Evolutionary conservation across 2,888 invertebrate species (phyloP), one percentile per base, ranked within the genome.

Genomic region (Phaonia tiefii): DNA sequence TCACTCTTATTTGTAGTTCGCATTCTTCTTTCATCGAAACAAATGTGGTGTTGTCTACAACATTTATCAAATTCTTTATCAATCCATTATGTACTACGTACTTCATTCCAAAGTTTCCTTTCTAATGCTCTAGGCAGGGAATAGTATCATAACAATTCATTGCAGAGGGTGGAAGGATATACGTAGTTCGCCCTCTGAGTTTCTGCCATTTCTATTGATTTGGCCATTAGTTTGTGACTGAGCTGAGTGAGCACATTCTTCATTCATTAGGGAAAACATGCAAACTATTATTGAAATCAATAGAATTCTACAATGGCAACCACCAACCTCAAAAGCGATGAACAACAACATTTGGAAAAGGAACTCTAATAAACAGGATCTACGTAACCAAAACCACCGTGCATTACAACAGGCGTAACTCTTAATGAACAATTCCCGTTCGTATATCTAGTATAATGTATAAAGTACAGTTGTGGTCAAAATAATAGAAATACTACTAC

Each of bases 41-140:
- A 22, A 8, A 42, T 46, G n/a, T 39, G 46, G 2, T 8, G 3
- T 37, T 60, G 20, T 60, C 15, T 44, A 25, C 17, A 5, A 46
- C 46, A 46, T 46, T 46, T 46, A n/a, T n/a, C 46, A 46, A 15
- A 15, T 15, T n/a, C 46, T 2, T 11, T 44, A 2, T n/a, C 2
- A 2, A 13, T 10, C 46, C 46, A 46, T 46, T 26, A 15, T 46
- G 46, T 49, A 58, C 15, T 54, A 63, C 63, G 51, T 5, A 31
- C 31, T 31, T 31, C 3, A 11, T 71, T 74, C 58, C 39, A 51
- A 72, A 70, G 72, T 37, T 58, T 58, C 58, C 58, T 58, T 15
- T 46, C 17, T 8, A 4, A 15, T 58, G 13, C 58, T 2, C 17
- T 22, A n/a, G 5, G 17, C 7, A 58, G 7, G 54, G 17, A 58